Base-by-base conservation (phyloP, 2,113 vertebrate species). In the Sitta europaea region DNA sequence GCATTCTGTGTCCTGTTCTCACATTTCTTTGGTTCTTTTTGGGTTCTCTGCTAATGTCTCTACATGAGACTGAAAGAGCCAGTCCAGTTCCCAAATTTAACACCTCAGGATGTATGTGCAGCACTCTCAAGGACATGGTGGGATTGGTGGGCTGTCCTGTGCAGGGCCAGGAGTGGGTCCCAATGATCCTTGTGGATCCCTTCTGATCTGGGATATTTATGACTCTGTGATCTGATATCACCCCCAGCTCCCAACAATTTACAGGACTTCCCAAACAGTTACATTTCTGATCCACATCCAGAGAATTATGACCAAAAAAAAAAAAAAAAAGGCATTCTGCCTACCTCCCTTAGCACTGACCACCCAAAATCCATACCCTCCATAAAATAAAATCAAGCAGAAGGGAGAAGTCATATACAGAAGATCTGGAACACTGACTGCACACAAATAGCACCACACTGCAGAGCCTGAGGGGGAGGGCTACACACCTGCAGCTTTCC, bases 401-500 rank as follows among this genome's bases (percentile, higher is more conserved):
- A 50, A 55, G 35, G 14, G 54, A 57, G n/a, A n/a, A 80, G 22
- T 35, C 15, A 45, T 6, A 25, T 1, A 19, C 6, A 81, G 48
- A 71, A 53, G 45, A 40, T 18, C 2, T 29, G 6, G 35, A 19
- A 20, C 27, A 12, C 29, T 33, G 40, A 35, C 61, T 6, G 12
- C 47, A 29, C 4, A 59, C 24, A 59, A 68, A 36, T 14, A 77
- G 47, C 16, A 67, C 16, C 36, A 17, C 23, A 17, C 3, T 0
- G 13, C 10, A 50, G 47, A 61, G 40, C 53, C 40, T 38, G n/a
- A 67, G 66, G 7, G 27, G 33, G 31, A 77, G 53, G n/a, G 38
- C 18, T 59, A 93, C 94, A 68, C 97, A 99, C 99, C 99, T 99
- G 88, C 79, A 66, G 98, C 97, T 80, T 92, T 98, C 67, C 99